A percentile compares a stretch with the other conserved stretches of the same genome.
Evolutionary conservation across 2,113 vertebrate genomes (phyloP).

Genomic region (Grammomys surdaster): DNA sequence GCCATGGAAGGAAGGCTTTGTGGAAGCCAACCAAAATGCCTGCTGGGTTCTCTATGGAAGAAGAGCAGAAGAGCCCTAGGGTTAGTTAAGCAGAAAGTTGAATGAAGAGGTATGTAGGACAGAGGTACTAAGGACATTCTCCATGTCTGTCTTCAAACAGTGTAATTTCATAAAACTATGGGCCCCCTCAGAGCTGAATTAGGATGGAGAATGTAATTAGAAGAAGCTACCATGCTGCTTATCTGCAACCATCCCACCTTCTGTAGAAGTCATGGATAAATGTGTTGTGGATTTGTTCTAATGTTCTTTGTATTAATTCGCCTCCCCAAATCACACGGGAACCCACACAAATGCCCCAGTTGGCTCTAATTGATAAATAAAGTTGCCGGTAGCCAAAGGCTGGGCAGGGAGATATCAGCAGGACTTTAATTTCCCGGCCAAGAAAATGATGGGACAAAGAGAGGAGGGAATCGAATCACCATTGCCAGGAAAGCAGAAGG

Average conservation of each 20-base stretch:
- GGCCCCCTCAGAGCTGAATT: background rate
- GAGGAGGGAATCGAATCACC: too few relatives aligned
- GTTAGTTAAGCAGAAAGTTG: conserved; percentile 32
- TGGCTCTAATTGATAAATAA: too few relatives aligned
- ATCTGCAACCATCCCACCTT: background rate
- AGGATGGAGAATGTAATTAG: background rate
- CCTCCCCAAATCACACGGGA: too few relatives aligned
- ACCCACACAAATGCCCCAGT: too few relatives aligned
- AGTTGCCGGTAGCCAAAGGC: too few relatives aligned
- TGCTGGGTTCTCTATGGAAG: conserved; percentile 18
- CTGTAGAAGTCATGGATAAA: background rate
- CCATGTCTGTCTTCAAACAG: background rate
- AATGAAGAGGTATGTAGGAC: background rate
- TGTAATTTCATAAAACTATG: background rate
- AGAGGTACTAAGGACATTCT: background rate
- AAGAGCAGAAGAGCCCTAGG: background rate
- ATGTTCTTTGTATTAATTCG: too few relatives aligned
- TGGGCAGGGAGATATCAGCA: too few relatives aligned
- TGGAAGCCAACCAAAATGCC: conserved; percentile 27
- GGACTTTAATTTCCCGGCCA: too few relatives aligned
- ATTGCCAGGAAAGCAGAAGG: too few relatives aligned
- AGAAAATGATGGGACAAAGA: too few relatives aligned
- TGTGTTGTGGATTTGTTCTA: too few relatives aligned
- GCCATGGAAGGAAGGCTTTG: conserved; percentile 58
- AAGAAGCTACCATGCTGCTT: background rate